Percentiles rank a stretch among this genome's conserved stretches.
phyloP scores from a whole-genome alignment of 2,797 vertebrate species.

The Siniperca obscura region DNA sequence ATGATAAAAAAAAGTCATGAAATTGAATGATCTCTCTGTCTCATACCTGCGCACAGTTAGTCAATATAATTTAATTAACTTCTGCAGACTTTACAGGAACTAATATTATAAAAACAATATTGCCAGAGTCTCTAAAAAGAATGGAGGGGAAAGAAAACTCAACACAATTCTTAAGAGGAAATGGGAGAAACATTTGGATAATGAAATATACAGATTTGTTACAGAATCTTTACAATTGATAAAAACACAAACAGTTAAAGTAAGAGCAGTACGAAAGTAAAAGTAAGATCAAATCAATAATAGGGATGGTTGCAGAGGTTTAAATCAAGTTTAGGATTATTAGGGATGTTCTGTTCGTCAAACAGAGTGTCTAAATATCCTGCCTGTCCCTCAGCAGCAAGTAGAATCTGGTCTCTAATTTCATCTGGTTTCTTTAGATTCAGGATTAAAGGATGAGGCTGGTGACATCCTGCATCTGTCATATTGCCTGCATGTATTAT shows the following conservation, averaged over 20 bases:
- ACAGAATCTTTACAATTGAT: too few relatives aligned
- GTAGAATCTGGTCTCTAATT: neutral
- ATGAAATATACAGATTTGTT: neutral
- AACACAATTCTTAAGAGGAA: neutral
- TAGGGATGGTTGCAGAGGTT: neutral
- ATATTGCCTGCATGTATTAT: too few relatives aligned
- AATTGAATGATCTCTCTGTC: neutral
- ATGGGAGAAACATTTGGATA: neutral
- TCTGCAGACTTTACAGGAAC: neutral
- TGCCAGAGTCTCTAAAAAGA: neutral
- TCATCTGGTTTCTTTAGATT: neutral
- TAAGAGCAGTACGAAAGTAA: neutral
- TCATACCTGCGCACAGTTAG: neutral
- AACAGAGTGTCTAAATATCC: neutral
- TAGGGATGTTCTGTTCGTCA: neutral
- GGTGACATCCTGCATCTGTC: too few relatives aligned
- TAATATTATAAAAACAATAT: neutral
- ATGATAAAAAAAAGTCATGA: neutral
- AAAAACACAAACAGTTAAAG: neutral
- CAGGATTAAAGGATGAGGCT: neutral
- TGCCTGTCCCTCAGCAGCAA: neutral
- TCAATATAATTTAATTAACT: neutral
- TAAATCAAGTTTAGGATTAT: conserved; percentile 5
- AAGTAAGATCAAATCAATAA: neutral
- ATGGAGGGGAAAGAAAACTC: neutral